Percentiles rank a stretch among this genome's conserved stretches.
These are phyloP conservation scores for Pipistrellus pygmaeus DNA, from an alignment of 2,797 vertebrate species.

Conservation along the genomic window DNA sequence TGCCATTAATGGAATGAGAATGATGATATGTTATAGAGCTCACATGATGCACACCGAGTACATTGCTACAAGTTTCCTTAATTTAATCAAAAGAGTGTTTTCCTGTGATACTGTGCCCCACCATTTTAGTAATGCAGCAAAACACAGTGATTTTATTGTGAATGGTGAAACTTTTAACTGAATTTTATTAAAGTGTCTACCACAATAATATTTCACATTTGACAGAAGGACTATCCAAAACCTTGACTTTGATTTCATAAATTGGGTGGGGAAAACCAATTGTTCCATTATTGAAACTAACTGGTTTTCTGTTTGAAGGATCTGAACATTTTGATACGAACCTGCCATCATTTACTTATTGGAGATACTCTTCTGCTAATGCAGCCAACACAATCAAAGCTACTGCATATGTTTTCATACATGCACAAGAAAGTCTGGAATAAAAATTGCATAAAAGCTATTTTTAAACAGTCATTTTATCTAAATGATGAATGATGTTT, in stretches of 20 bases:
- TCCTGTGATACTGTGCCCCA: not conserved
- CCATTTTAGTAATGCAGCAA: not conserved
- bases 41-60: not conserved
- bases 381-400: not conserved
- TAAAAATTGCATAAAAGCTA: constrained; percentile 45
- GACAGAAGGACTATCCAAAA: not conserved
- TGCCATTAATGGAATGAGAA: not conserved
- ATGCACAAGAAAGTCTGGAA: constrained; percentile 1
- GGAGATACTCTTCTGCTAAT: not conserved
- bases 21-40: not conserved
- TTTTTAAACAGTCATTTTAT: constrained; percentile 53
- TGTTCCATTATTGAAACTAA: constrained; percentile 35
- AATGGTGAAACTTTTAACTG: not conserved
- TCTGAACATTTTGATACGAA: not conserved
- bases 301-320: constrained; percentile 28
- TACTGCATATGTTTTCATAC: constrained; percentile 30
- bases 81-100: not conserved
- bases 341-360: not conserved
- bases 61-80: not conserved
- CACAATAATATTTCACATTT: not conserved
- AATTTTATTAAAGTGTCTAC: constrained; percentile 13
- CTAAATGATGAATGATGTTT: constrained; percentile 63
- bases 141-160: constrained; percentile 3
- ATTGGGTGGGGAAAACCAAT: not conserved
- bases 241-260: not conserved